phyloP scores from a whole-genome alignment of 2,888 invertebrate species.

The Malachius bipustulatus region DNA sequence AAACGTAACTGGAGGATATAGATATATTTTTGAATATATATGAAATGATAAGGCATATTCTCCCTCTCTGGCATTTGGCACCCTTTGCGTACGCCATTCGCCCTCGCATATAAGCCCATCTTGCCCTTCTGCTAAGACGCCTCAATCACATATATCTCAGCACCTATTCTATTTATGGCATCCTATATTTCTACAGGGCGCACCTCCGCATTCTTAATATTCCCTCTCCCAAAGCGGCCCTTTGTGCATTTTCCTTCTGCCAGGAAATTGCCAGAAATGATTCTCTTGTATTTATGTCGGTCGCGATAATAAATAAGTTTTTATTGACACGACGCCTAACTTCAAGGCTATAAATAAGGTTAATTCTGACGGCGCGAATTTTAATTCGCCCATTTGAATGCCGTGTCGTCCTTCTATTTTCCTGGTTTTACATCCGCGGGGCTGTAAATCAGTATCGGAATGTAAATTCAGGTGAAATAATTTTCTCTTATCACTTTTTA shows the following conservation, averaged over 20 bases:
- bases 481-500: no score
- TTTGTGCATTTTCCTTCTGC: constrained; percentile 25
- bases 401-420: constrained; percentile 11
- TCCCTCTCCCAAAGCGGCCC: constrained; percentile 23
- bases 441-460: no score
- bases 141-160: constrained; percentile 31
- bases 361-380: constrained; percentile 23
- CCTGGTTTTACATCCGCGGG: no score
- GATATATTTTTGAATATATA: no score
- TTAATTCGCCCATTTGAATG: constrained; percentile 23
- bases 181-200: constrained; percentile 24
- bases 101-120: no score
- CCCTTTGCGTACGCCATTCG: no score
- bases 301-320: constrained; percentile 20
- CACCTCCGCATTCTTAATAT: constrained; percentile 29
- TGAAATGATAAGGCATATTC: no score
- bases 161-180: constrained; percentile 32
- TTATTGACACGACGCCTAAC: constrained; percentile 18
- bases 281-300: constrained; percentile 22
- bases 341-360: constrained; percentile 21
- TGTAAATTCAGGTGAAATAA: no score
- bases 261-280: constrained; percentile 26
- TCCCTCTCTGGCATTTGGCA: no score
- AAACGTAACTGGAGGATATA: no score
- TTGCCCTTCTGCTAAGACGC: constrained; percentile 19